Evolutionary conservation across 2,797 vertebrate species (phyloP).

Genomic region (Ctenochaetus hawaiiensis): DNA sequence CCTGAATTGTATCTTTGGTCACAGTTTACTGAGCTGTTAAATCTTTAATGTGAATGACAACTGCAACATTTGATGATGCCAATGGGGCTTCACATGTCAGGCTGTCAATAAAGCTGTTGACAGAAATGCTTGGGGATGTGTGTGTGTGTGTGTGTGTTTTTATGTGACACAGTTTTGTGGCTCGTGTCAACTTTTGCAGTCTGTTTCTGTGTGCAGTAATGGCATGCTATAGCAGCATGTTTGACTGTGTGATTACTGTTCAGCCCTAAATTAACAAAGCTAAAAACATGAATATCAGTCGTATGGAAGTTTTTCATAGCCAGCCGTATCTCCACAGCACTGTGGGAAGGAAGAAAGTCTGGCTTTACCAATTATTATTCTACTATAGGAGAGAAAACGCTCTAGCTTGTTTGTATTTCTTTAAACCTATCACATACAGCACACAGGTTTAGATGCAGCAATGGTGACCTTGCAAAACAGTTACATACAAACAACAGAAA

Average conservation of each 20-base stretch:
- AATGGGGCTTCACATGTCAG: slow-evolving; percentile 45
- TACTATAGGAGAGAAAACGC: too few species aligned
- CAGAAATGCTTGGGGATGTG: slow-evolving; percentile 12
- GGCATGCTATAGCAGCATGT: not conserved
- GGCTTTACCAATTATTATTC: too few species aligned
- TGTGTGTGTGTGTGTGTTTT: not conserved
- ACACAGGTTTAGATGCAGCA: too few species aligned
- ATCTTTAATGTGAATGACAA: slow-evolving; percentile 73
- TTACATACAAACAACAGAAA: too few species aligned
- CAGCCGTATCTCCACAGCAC: too few species aligned
- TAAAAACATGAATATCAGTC: slow-evolving; percentile 8
- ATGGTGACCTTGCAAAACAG: too few species aligned
- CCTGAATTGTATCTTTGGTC: slow-evolving; percentile 51
- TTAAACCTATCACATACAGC: too few species aligned
- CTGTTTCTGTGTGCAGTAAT: slow-evolving; percentile 1
- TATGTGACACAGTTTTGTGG: slow-evolving; percentile 1
- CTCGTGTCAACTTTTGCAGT: slow-evolving; percentile 33
- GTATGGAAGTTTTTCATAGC: too few species aligned
- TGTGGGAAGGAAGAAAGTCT: too few species aligned
- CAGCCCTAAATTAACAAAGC: slow-evolving; percentile 4
- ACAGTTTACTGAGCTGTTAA: slow-evolving; percentile 64
- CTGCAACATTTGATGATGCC: slow-evolving; percentile 55
- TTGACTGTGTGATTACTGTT: slow-evolving; percentile 12
- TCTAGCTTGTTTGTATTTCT: too few species aligned
- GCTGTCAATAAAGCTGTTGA: slow-evolving; percentile 59